Evolutionary conservation across 37 sponge, comb jelly and placozoan species (phyloP), one percentile per base, ranked within the genome.

Genomic region (Aphrocallistes beatrix): DNA sequence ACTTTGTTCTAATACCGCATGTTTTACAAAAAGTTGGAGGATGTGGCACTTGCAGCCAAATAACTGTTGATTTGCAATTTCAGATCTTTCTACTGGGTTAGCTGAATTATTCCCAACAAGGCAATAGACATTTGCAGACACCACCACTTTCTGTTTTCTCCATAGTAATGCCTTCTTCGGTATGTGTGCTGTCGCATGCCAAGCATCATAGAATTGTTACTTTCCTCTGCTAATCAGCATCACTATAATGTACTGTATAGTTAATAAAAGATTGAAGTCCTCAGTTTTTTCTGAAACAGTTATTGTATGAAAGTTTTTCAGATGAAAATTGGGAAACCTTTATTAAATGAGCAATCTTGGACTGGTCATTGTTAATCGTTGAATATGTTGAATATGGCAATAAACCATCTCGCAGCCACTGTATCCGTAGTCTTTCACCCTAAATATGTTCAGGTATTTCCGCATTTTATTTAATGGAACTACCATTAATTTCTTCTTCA

Each of bases 61-160:
- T 28, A 30, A 60, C 75, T 60, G 75, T 60, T 60, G 75, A 60
- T 60, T 60, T 60, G 75, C 75, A 60, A 60, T 60, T 32, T 60
- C 75, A 32, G 75, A 60, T 8, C 32, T 30, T 60, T 60, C n/a
- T 28, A 60, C 34, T 13, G n/a, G 21, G 21, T 28, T 28, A 32
- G 34, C 34, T 60, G 75, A 19, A 60, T 60, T 60, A 28, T 28
- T 30, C n/a, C 75, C n/a, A 60, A 60, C 75, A 60, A 60, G 75
- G 75, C 75, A 60, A 60, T 60, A 30, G 21, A 60, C 34, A 60
- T 60, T 13, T 60, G 75, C 25, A 60, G 21, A 60, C 75, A 32
- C 75, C 75, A 60, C 6, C 75, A 6, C n/a, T 60, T 60, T 60
- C 75, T 60, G 34, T 19, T 60, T 60, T 6, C 75, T 60, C 75